Evolutionary conservation across 2,113 vertebrate genomes (phyloP).

Genomic region (Castor canadensis): DNA sequence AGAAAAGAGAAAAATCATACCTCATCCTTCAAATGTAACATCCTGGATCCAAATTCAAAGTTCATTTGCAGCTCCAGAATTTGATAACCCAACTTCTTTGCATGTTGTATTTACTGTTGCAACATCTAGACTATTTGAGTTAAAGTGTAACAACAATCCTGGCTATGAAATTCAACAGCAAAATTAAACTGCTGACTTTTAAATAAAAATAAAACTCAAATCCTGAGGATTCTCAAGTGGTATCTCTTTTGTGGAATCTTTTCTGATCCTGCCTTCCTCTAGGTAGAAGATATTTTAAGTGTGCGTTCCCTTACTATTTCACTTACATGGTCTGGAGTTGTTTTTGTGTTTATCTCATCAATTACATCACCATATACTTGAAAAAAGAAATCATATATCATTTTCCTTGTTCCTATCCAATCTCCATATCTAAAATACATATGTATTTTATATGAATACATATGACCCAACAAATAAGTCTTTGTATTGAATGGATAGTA

Average conservation of each 20-base stretch:
- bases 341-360: background rate
- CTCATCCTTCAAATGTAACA: background rate
- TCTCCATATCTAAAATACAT: background rate
- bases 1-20: background rate
- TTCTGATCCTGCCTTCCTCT: background rate
- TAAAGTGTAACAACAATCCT: too few species aligned
- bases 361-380: background rate
- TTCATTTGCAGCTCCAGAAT: background rate
- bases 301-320: background rate
- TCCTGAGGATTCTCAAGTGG: background rate
- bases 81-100: background rate
- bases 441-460: background rate
- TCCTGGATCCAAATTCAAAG: too few species aligned
- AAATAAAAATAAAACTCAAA: background rate
- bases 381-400: background rate
- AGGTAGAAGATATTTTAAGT: background rate
- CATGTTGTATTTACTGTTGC: too few species aligned
- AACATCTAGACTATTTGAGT: too few species aligned
- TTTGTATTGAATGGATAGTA: background rate
- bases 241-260: too few species aligned
- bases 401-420: background rate
- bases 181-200: background rate
- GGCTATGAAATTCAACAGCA: too few species aligned
- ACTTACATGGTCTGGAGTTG: background rate
- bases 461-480: background rate